phyloP scores from a whole-genome alignment of 1,140 invertebrate species.

The Lysiphlebus fabarum region DNA sequence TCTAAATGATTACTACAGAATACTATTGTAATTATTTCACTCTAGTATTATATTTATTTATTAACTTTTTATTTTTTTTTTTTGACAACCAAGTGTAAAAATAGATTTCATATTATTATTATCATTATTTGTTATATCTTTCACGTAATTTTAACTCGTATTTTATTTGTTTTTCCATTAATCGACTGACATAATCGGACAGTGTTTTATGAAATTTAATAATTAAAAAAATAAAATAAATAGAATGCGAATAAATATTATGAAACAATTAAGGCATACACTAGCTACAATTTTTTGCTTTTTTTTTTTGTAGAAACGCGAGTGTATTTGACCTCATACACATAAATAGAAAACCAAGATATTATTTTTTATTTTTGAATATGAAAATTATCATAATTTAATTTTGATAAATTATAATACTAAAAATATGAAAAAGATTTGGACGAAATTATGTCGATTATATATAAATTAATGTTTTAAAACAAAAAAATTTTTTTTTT shows the following conservation, averaged over 20 bases:
- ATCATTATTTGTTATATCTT: constrained; percentile 23
- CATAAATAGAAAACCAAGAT: constrained; percentile 1
- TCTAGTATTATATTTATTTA: constrained; percentile 23
- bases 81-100: constrained; percentile 45
- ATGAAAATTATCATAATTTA: too few species aligned
- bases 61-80: constrained; percentile 27
- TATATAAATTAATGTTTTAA: too few species aligned
- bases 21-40: constrained; percentile 16
- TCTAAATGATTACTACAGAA: constrained; percentile 30
- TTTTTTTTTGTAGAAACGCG: constrained; percentile 41
- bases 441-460: too few species aligned
- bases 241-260: constrained; percentile 2
- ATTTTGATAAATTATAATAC: too few species aligned
- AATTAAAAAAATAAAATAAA: constrained; percentile 10
- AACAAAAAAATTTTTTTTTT: constrained; percentile 1
- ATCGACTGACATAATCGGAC: constrained; percentile 19
- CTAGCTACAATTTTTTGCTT: neutral
- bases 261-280: constrained; percentile 3
- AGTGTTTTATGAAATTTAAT: constrained; percentile 4
- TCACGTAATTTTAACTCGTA: constrained; percentile 17
- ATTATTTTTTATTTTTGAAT: neutral
- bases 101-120: constrained; percentile 38
- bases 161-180: constrained; percentile 23
- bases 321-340: constrained; percentile 29
- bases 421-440: too few species aligned